Conservation (phyloP, 2,113 vertebrate species). For the Porphyrio hochstetteri region DNA sequence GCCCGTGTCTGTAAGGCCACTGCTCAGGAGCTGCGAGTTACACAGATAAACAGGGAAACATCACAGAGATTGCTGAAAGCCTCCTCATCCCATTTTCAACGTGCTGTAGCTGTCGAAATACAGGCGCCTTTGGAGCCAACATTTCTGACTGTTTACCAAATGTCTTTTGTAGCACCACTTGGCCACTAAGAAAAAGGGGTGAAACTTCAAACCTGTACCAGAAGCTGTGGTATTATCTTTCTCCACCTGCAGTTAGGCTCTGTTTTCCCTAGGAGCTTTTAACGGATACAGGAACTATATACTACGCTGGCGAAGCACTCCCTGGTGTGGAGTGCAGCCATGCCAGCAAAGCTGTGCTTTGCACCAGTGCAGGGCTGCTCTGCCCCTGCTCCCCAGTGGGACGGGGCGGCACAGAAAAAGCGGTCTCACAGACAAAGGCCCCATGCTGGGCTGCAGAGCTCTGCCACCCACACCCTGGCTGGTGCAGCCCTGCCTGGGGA, state of each 20-base stretch:
- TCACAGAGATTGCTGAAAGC: not conserved
- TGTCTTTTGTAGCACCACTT: not conserved
- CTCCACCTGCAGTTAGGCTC: conserved; percentile 46
- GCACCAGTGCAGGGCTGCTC: not conserved
- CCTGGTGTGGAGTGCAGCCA: conserved; percentile 43
- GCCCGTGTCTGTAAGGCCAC: not conserved
- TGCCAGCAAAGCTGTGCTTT: conserved; percentile 32
- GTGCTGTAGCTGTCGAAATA: not conserved
- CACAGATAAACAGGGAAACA: not conserved
- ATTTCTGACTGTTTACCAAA: conserved; percentile 5
- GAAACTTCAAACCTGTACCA: not conserved
- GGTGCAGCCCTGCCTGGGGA: not conserved
- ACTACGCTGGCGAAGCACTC: conserved; percentile 40
- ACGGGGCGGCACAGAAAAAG: not conserved
- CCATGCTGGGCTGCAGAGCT: not conserved
- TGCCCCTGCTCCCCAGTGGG: not conserved
- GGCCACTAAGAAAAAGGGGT: conserved; percentile 2
- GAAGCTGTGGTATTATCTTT: conserved; percentile 43
- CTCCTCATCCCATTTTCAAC: not conserved
- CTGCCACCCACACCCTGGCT: not conserved
- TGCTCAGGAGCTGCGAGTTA: not conserved
- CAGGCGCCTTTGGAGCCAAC: not conserved
- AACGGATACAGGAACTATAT: conserved; percentile 40
- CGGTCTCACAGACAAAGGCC: not conserved
- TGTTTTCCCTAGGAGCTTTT: conserved; percentile 64